Evolutionary conservation across 2,113 vertebrate genomes (phyloP), one percentile per base, ranked within the genome.

Genomic region (Callaeas wilsoni): DNA sequence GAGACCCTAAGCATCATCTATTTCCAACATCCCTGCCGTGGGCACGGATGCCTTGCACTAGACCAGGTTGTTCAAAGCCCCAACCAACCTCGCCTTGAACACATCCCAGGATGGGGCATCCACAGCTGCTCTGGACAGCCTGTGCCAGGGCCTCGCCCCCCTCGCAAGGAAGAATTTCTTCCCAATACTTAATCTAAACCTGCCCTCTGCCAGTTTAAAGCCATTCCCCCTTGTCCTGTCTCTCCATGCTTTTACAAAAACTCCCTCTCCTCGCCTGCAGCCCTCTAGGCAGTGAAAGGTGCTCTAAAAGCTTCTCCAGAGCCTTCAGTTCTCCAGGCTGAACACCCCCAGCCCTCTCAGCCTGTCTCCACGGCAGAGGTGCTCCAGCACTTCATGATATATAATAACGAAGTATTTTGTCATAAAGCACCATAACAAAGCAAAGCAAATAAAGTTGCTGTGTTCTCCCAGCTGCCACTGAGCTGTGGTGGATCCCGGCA

Each of bases 391-490:
- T 21, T 69, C 7, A 17, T 11, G 27, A 26, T 22, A 26, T 22
- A 30, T 2, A 47, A n/a, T 3, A 69, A 44, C 39, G 4, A n/a
- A 26, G 7, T 9, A 13, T 73, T 64, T 57, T 32, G n/a, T 44
- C 59, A 35, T 27, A 15, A 62, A 56, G 26, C 12, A 16, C 10
- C 16, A 16, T 4, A 65, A 33, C 25, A 60, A 55, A 69, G 25
- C 9, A 33, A 42, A 57, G n/a, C 1, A 29, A 33, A 32, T 1
- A 4, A 9, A 41, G 44, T 4, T 3, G 29, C 47, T 4, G 14
- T 6, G 41, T 52, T 84, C 37, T 29, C 18, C 23, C 1, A 1
- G 33, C 13, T 37, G 3, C 1, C 10, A 17, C 4, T 0, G n/a
- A 3, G 13, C 41, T 1, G 13, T n/a, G 47, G 75, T 4, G 70